Evolutionary conservation across 2,113 vertebrate species (phyloP), one percentile per base, ranked within the genome.

Genomic region (Charadrius vociferus): DNA sequence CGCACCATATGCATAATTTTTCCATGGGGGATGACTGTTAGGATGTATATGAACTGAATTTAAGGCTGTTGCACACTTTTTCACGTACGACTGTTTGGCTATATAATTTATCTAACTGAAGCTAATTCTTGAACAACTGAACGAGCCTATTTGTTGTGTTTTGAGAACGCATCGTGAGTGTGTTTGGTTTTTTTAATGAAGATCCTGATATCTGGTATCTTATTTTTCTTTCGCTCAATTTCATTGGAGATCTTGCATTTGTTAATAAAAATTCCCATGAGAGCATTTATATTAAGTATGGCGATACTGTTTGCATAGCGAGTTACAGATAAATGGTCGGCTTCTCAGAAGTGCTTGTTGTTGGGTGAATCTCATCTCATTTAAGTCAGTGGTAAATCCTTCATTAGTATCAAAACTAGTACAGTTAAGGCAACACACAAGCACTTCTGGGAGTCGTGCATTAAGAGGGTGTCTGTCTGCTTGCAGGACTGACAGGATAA

Each of bases 401-500:
- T 85, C 45, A 41, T 94, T 92, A 70, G 14, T 73, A 86, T 70
- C 67, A 79, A 67, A 91, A 80, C 67, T 14, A 41, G 29, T 47
- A 10, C 14, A 53, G 67, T 66, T 73, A 78, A 55, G n/a, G 63
- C 29, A 83, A 70, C 62, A 73, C 18, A 36, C 4, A 32, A 49
- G 30, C 36, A 37, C 34, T 90, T 88, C 41, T n/a, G 66, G 81
- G 80, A 90, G 62, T n/a, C 2, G 30, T 14, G 24, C 2, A 6
- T 32, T 87, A 21, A 75, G 65, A n/a, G 71, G 58, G 67, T 80
- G n/a, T 71, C 72, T 73, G 32, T 61, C 72, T 83, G 47, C 58
- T 62, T 85, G 50, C 32, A 41, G 59, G 71, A 88, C 63, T 92
- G 92, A 83, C 84, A 81, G 90, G 67, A 70, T 83, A 95, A 96